Conservation (phyloP, 2,113 vertebrate genomes). For the Cyphomyrus plagiostoma region DNA sequence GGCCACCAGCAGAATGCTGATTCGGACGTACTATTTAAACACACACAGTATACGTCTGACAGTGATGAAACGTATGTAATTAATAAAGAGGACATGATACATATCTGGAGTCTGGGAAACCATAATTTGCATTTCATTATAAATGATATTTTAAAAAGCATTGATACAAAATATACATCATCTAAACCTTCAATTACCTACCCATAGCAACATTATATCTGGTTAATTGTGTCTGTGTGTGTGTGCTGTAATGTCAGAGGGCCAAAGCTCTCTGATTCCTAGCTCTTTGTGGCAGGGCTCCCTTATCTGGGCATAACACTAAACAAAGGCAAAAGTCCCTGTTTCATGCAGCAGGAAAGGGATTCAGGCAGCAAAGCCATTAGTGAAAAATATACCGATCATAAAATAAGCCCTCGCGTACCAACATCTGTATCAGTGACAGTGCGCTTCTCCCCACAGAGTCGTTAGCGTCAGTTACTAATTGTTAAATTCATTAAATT, state of each 20-base stretch:
- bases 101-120: neutral
- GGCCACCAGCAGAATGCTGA: neutral
- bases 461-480: constrained; percentile 71
- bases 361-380: neutral
- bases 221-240: neutral
- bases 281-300: neutral
- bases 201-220: neutral
- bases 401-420: constrained; percentile 53
- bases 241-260: neutral
- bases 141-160: constrained; percentile 10
- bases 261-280: neutral
- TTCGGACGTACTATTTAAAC: neutral
- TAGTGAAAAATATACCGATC: constrained; percentile 7
- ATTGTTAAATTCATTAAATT: constrained; percentile 75
- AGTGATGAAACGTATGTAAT: constrained; percentile 2
- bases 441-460: constrained; percentile 64
- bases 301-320: neutral
- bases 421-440: constrained; percentile 62
- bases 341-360: neutral
- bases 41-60: neutral
- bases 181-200: constrained; percentile 2
- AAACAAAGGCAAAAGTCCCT: neutral
- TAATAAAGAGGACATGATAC: neutral
- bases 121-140: constrained; percentile 2
- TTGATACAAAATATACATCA: neutral